Evolutionary conservation across 2,113 vertebrate species (phyloP), one percentile per base, ranked within the genome.

Genomic region (Bubo bubo): DNA sequence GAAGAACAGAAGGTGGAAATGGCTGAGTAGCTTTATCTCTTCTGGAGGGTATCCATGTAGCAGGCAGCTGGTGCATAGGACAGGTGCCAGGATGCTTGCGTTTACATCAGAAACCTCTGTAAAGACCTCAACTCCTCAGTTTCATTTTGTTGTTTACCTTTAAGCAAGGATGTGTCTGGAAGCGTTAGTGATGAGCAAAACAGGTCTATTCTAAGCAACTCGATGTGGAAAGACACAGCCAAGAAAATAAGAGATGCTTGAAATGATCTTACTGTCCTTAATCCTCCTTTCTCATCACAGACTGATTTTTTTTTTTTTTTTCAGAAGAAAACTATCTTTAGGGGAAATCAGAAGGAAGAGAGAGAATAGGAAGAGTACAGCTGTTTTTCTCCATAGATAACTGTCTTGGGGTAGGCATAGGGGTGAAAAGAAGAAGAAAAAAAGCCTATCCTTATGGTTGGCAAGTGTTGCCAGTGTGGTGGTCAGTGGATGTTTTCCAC

Each of bases 401-500:
- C 59, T 70, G 18, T 35, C 39, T 67, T 28, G 34, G 34, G 8
- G 12, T 37, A 27, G n/a, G 13, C 59, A 21, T 7, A 45, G 22
- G 53, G 32, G 39, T 34, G 62, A 60, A 52, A 34, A 73, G 37
- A 43, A 32, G 55, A 35, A 63, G 20, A 26, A 59, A 45, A 63
- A 68, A 34, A 41, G 8, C 37, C 26, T 49, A 2, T 79, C 50
- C 37, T 91, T 75, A 5, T 9, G 34, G 30, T 6, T 88, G 91
- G 58, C 55, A 58, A 56, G 28, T 6, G 45, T 35, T 91, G 74
- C 70, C 53, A 9, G 47, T 4, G 4, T 12, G 53, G 70, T 91
- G 91, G 91, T 72, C 62, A n/a, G 77, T 64, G 84, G 86, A 45
- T 79, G 80, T 85, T 95, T 91, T 88, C 77, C 77, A 82, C 53